phyloP scores from a whole-genome alignment of 2,888 invertebrate genomes.

The Agrochola litura region DNA sequence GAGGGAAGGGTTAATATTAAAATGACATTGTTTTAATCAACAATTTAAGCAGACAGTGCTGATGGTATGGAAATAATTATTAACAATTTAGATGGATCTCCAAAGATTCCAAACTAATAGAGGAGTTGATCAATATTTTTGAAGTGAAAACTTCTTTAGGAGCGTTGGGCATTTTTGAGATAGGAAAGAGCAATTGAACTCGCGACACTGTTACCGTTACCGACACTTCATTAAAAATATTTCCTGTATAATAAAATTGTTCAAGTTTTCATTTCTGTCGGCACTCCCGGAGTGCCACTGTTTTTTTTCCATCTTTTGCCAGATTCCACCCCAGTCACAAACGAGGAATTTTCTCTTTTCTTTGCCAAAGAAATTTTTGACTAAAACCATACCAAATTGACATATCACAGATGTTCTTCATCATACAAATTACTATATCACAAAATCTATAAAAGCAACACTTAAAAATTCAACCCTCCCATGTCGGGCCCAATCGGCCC shows the following conservation, averaged over 20 bases:
- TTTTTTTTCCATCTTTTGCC: too few species aligned
- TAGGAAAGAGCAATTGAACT: too few species aligned
- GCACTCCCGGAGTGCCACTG: too few species aligned
- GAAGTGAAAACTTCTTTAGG: too few species aligned
- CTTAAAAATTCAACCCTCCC: conserved; percentile 68
- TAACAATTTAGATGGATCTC: background rate
- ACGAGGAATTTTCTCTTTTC: too few species aligned
- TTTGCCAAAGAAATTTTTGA: background rate
- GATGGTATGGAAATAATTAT: background rate
- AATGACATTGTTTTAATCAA: background rate
- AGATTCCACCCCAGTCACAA: background rate
- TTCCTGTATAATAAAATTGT: too few species aligned
- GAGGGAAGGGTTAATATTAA: background rate
- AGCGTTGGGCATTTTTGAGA: too few species aligned
- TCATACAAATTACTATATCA: conserved; percentile 62
- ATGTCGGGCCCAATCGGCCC: conserved; percentile 58
- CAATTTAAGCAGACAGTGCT: background rate
- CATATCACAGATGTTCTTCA: conserved; percentile 60
- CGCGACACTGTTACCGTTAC: too few species aligned
- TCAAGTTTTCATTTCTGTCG: too few species aligned
- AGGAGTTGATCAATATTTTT: background rate
- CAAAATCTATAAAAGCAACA: conserved; percentile 67
- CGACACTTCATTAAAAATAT: too few species aligned
- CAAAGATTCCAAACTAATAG: background rate
- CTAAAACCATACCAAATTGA: background rate